phyloP scores from a whole-genome alignment of 2,113 vertebrate genomes.

The Odocoileus hemionus region DNA sequence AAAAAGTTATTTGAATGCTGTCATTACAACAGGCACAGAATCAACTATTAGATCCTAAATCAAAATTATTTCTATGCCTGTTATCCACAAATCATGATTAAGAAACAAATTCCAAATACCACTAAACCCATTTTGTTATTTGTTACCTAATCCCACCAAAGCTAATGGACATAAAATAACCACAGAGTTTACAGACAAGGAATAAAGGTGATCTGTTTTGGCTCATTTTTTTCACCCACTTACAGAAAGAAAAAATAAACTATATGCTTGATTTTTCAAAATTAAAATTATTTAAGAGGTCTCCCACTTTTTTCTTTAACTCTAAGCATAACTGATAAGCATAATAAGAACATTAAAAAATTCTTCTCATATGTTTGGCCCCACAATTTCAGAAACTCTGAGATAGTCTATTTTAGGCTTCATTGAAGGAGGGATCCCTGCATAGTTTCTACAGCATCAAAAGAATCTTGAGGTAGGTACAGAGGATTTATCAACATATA shows the following conservation, averaged over 20 bases:
- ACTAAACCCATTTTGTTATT: slow-evolving; percentile 2
- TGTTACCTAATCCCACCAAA: neutral
- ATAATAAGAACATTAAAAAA: neutral
- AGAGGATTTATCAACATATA: neutral
- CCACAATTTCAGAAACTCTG: neutral
- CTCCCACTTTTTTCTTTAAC: neutral
- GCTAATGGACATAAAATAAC: neutral
- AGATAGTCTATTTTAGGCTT: neutral
- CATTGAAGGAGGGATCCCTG: neutral
- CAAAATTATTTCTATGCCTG: neutral
- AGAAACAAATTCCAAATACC: slow-evolving; percentile 14
- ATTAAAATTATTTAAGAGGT: neutral
- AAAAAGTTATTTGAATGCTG: slow-evolving; percentile 2
- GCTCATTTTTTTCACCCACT: neutral
- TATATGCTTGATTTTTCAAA: neutral
- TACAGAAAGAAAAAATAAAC: slow-evolving; percentile 3
- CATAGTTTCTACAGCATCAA: neutral
- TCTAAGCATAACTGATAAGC: neutral
- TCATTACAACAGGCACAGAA: neutral
- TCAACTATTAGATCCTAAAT: neutral
- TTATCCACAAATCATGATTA: neutral
- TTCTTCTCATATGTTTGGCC: neutral
- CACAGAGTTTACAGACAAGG: neutral
- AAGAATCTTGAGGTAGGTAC: neutral
- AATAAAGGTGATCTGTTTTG: neutral